A percentile compares a stretch with the other conserved stretches of the same genome.
Conservation (phyloP, 2,797 vertebrate species). For the Philypnodon macrostomus region DNA sequence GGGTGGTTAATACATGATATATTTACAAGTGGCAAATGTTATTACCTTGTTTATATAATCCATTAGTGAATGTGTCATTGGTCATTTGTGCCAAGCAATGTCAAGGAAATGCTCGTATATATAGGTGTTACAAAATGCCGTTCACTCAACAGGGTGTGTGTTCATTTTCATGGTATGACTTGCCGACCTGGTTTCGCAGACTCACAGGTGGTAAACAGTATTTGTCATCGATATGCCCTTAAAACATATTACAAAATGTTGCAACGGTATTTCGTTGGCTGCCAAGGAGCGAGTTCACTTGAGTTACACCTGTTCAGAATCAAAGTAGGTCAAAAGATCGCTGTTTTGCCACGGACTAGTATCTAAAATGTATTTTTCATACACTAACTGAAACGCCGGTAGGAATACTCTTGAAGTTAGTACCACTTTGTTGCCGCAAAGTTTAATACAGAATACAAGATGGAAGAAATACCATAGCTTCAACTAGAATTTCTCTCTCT, state of each 20-base stretch:
- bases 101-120: background rate
- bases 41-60: background rate
- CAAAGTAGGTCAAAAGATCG: background rate
- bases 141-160: background rate
- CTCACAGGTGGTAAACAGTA: background rate
- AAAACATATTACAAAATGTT: background rate
- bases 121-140: too few species aligned
- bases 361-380: too few species aligned
- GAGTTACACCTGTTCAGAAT: background rate
- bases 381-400: too few species aligned
- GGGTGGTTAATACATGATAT: background rate
- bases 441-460: too few species aligned
- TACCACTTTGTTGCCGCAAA: too few species aligned
- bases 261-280: background rate
- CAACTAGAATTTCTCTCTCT: too few species aligned
- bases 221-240: conserved; percentile 1
- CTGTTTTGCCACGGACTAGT: background rate
- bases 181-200: background rate
- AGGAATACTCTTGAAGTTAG: too few species aligned
- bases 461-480: too few species aligned
- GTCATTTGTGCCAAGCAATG: background rate
- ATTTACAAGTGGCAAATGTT: background rate
- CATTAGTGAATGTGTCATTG: background rate
- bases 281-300: background rate
- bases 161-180: background rate